Evolutionary conservation across 2,888 invertebrate genomes (phyloP).

Genomic region (Phragmatobia fuliginosa): DNA sequence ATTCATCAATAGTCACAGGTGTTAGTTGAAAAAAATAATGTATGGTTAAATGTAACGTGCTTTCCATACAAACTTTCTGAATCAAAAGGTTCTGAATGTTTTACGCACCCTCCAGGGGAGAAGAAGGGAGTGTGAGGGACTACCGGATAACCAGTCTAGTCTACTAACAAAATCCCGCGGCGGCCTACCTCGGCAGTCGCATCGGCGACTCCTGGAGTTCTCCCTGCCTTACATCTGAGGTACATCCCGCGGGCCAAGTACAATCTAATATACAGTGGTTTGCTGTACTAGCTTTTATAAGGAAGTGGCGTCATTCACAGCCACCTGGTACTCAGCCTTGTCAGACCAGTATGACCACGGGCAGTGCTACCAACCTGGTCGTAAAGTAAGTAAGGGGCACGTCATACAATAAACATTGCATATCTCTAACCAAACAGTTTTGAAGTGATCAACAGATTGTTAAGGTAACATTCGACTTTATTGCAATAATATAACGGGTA

Average conservation of each 20-base stretch:
- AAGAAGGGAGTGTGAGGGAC: no score
- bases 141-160: no score
- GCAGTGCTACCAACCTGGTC: no score
- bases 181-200: no score
- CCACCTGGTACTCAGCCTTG: not conserved
- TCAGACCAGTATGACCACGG: not conserved
- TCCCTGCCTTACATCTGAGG: no score
- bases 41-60: constrained; percentile 30
- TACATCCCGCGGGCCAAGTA: no score
- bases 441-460: no score
- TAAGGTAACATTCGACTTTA: constrained; percentile 27
- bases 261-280: not conserved
- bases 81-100: no score
- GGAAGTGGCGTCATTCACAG: not conserved
- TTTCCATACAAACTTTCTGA: constrained; percentile 6
- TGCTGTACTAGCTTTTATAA: not conserved
- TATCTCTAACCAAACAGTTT: no score
- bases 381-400: not conserved
- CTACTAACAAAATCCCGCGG: no score
- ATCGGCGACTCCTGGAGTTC: no score
- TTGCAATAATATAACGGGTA: constrained; percentile 17
- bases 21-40: constrained; percentile 35
- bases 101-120: no score
- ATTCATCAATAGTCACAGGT: constrained; percentile 41
- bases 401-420: not conserved